Evolutionary conservation across 2,888 invertebrate genomes (phyloP).

Genomic region (Pyrgus malvae): DNA sequence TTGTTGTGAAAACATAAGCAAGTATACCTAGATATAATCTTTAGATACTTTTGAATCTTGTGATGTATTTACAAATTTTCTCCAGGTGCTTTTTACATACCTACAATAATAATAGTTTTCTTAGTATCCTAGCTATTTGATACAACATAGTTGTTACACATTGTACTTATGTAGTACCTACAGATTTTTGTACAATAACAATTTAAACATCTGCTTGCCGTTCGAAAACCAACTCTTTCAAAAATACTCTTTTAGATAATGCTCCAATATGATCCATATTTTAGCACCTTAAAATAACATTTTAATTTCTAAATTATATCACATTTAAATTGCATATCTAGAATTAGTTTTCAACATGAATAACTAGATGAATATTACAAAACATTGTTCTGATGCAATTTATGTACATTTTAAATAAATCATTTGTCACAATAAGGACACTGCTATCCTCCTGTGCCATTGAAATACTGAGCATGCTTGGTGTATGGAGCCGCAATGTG

Average conservation of each 20-base stretch:
- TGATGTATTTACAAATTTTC: too few species aligned
- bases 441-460: slow-evolving; percentile 76
- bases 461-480: slow-evolving; percentile 87
- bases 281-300: slow-evolving; percentile 73
- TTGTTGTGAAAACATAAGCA: too few species aligned
- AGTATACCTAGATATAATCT: too few species aligned
- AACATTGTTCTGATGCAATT: slow-evolving; percentile 40
- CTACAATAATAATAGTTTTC: slow-evolving; percentile 28
- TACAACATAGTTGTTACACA: slow-evolving; percentile 78
- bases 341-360: slow-evolving; percentile 50
- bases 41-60: too few species aligned
- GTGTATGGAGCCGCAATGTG: slow-evolving; percentile 92
- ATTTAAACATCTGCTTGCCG: slow-evolving; percentile 32
- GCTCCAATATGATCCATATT: slow-evolving; percentile 56
- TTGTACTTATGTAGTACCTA: slow-evolving; percentile 74
- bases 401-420: slow-evolving; percentile 20
- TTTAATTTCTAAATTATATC: slow-evolving; percentile 61
- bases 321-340: slow-evolving; percentile 78
- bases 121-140: slow-evolving; percentile 33
- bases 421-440: slow-evolving; percentile 35
- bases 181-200: slow-evolving; percentile 43
- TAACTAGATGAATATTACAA: slow-evolving; percentile 52
- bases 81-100: slow-evolving; percentile 6
- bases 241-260: slow-evolving; percentile 45
- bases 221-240: slow-evolving; percentile 41